Evolutionary conservation across 2,888 invertebrate species (phyloP).

Genomic region (Trissolcus japonicus): DNA sequence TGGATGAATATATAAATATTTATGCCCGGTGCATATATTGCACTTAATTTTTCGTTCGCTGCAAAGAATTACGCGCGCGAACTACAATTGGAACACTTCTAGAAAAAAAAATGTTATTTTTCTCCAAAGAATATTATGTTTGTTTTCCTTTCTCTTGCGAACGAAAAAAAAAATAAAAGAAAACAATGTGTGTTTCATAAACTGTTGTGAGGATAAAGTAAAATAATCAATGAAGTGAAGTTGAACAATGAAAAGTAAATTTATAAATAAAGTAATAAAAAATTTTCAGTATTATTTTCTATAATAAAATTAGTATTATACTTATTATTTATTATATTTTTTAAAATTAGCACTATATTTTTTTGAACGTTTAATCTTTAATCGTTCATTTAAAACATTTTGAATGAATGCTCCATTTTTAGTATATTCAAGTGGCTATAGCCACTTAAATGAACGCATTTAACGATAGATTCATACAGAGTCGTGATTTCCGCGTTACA

Average conservation of each 20-base stretch:
- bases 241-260: background rate
- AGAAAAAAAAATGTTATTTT: background rate
- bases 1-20: conserved; percentile 3
- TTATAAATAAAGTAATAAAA: background rate
- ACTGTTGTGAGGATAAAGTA: background rate
- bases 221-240: background rate
- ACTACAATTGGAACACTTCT: background rate
- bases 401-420: background rate
- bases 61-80: background rate
- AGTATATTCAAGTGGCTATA: too few species aligned
- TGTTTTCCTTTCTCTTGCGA: too few species aligned
- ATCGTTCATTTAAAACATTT: background rate
- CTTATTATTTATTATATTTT: too few species aligned
- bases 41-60: background rate
- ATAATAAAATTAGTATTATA: too few species aligned
- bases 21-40: background rate
- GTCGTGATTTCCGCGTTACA: background rate
- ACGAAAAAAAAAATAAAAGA: too few species aligned
- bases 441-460: background rate
- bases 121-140: background rate
- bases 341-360: too few species aligned
- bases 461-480: background rate
- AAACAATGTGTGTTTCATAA: background rate
- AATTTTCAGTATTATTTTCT: too few species aligned
- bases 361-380: too few species aligned